phyloP scores from a whole-genome alignment of 1,140 invertebrate genomes.

The Heterodera carotae region DNA sequence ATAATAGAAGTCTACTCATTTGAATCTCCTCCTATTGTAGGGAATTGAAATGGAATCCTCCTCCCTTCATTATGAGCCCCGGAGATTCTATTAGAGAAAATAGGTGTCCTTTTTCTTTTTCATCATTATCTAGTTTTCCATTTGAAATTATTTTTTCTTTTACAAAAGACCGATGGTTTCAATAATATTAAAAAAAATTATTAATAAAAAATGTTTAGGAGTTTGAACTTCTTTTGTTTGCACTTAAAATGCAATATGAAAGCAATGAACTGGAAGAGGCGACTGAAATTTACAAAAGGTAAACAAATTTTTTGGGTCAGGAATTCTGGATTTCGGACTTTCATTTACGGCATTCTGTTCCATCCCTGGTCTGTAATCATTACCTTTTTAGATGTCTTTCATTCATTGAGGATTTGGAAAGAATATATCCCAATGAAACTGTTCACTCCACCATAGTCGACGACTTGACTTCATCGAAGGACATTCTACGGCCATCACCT shows the following conservation, averaged over 20 bases:
- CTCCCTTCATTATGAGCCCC: too few relatives aligned
- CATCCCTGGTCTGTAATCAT: background rate
- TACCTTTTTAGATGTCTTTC: conserved; percentile 13
- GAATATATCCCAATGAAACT: background rate
- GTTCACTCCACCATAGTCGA: background rate
- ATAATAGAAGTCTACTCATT: too few relatives aligned
- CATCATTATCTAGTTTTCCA: too few relatives aligned
- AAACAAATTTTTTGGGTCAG: background rate
- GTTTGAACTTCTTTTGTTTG: conserved; percentile 9
- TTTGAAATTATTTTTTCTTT: too few relatives aligned
- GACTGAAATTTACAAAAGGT: conserved; percentile 11
- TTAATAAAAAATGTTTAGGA: conserved; percentile 7
- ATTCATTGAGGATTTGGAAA: conserved; percentile 18
- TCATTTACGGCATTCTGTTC: background rate
- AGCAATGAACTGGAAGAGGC: conserved; percentile 5
- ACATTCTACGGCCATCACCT: background rate
- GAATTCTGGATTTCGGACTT: too few relatives aligned
- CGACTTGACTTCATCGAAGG: background rate
- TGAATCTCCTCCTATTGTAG: too few relatives aligned
- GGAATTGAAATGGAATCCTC: too few relatives aligned
- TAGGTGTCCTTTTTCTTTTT: too few relatives aligned
- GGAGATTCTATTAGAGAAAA: too few relatives aligned
- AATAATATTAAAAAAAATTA: background rate
- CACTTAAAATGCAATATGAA: conserved; percentile 10
- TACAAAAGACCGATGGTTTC: too few relatives aligned